phyloP scores from a whole-genome alignment of 2,797 vertebrate genomes.

The Poecilia gillii region DNA sequence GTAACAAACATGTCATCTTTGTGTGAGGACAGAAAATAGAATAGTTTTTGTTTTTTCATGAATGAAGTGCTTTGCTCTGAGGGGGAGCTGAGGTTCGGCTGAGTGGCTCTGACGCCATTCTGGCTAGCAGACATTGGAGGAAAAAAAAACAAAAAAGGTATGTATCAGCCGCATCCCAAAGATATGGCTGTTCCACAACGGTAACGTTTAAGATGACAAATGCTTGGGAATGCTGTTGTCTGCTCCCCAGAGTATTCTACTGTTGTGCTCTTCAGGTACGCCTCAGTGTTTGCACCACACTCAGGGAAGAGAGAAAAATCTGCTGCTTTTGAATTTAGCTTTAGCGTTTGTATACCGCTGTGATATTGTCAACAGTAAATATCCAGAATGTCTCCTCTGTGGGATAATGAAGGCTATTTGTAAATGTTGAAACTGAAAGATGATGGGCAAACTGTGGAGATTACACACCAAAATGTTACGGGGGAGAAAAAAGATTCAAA shows the following conservation, averaged over 20 bases:
- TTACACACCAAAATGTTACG: not conserved
- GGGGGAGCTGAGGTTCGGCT: not conserved
- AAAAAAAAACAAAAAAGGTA: not conserved
- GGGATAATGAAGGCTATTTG: too few species aligned
- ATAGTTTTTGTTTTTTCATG: not conserved
- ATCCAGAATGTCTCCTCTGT: too few species aligned
- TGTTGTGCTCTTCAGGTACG: not conserved
- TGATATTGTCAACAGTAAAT: not conserved
- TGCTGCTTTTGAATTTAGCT: not conserved
- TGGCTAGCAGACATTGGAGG: not conserved
- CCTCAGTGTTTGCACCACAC: not conserved
- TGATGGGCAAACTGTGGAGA: not conserved
- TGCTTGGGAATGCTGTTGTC: not conserved
- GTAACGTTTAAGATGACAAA: not conserved
- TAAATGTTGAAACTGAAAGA: not conserved
- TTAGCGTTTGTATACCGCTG: not conserved
- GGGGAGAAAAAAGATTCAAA: not conserved
- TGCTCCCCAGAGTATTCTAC: not conserved
- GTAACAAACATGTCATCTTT: not conserved
- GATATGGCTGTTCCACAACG: not conserved
- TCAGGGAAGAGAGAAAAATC: not conserved
- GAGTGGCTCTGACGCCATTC: not conserved
- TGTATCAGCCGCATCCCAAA: not conserved
- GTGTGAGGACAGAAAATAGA: not conserved
- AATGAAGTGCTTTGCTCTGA: not conserved